These are phyloP conservation scores for Carcina quercana DNA, from an alignment of 2,888 invertebrate species.

Conservation along the genomic window DNA sequence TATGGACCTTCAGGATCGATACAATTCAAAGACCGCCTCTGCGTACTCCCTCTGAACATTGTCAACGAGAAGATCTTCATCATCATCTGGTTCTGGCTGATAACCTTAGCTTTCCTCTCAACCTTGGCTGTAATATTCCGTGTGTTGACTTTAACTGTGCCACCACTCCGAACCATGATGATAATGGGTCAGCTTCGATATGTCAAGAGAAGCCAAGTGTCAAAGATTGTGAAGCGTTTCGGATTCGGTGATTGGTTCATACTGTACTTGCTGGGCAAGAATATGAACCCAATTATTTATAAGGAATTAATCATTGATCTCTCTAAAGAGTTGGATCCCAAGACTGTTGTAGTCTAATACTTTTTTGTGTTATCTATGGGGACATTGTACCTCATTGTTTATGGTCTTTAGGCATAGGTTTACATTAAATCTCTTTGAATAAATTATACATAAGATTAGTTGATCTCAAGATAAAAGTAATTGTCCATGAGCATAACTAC, in stretches of 20 bases:
- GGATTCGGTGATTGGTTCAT: constrained; percentile 86
- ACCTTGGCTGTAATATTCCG: constrained; percentile 80
- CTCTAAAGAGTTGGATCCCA: constrained; percentile 48
- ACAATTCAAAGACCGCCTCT: constrained; percentile 77
- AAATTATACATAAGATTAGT: no score
- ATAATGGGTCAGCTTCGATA: constrained; percentile 76
- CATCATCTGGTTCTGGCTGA: constrained; percentile 84
- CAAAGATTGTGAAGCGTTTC: constrained; percentile 65
- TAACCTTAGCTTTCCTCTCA: constrained; percentile 76
- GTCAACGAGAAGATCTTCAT: constrained; percentile 87
- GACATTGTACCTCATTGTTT: no score
- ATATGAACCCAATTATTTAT: constrained; percentile 81
- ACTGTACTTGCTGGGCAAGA: constrained; percentile 82
- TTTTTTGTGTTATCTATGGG: neutral
- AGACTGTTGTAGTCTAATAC: constrained; percentile 38
- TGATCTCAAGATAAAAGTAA: no score
- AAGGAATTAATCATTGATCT: constrained; percentile 76
- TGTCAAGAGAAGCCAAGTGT: constrained; percentile 67
- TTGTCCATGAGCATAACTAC: no score
- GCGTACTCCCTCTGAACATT: constrained; percentile 84
- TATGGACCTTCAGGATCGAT: constrained; percentile 76
- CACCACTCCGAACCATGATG: constrained; percentile 75
- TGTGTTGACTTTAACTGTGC: constrained; percentile 66
- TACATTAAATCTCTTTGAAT: no score
- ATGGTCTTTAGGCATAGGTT: no score